Percentiles rank a stretch among this genome's conserved stretches.
Evolutionary conservation across 2,888 invertebrate species (phyloP).

Genomic region (Asteroscopus sphinx): DNA sequence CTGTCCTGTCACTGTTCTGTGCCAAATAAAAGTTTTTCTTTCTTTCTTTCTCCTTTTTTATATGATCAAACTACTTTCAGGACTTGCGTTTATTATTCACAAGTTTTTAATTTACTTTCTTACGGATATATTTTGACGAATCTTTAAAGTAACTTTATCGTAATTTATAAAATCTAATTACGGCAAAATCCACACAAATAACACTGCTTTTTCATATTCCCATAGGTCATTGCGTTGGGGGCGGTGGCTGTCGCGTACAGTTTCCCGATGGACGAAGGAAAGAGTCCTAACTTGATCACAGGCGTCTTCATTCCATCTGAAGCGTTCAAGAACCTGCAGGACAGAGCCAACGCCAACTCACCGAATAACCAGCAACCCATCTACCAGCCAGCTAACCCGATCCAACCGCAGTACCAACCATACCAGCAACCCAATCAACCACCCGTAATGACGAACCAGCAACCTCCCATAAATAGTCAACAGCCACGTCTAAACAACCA

Average conservation of each 20-base stretch:
- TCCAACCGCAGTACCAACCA: constrained; percentile 25
- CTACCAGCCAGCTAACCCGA: constrained; percentile 2
- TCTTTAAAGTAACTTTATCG: no score
- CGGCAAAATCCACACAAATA: no score
- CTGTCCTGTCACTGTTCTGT: no score
- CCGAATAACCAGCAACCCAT: constrained; percentile 15
- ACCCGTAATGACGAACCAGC: constrained; percentile 27
- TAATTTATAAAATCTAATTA: no score
- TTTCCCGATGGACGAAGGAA: constrained; percentile 22
- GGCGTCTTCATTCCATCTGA: constrained; percentile 72
- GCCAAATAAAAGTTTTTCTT: no score
- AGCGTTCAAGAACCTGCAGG: constrained; percentile 63
- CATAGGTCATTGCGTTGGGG: constrained; percentile 25
- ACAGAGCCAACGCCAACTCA: constrained; percentile 49
- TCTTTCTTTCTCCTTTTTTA: no score
- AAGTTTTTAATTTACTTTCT: no score
- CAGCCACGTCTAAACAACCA: constrained; percentile 19
- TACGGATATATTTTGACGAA: no score
- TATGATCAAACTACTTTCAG: no score
- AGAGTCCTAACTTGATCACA: constrained; percentile 47
- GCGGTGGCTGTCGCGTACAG: constrained; percentile 18
- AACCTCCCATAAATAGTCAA: constrained; percentile 10
- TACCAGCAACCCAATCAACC: constrained; percentile 10
- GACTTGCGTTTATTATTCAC: no score
- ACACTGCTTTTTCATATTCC: neutral